Percentiles rank a stretch among this genome's conserved stretches.
Conservation (phyloP, 2,113 vertebrate species). For the Lutjanus erythropterus region DNA sequence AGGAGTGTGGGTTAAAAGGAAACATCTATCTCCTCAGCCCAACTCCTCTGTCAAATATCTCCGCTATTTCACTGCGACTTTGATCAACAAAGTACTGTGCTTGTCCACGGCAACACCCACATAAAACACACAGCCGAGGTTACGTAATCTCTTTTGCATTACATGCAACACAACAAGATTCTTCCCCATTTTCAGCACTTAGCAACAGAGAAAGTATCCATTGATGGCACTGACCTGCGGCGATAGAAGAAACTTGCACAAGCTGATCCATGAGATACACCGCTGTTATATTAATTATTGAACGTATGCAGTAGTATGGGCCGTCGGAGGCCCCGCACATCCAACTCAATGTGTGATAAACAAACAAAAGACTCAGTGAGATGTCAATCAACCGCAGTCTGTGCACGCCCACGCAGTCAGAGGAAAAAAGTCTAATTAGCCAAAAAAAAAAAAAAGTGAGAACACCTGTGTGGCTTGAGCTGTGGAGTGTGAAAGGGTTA, state of each 20-base stretch:
- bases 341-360: neutral
- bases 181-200: slow-evolving; percentile 38
- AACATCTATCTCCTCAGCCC: slow-evolving; percentile 59
- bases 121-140: slow-evolving; percentile 60
- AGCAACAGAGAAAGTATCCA: slow-evolving; percentile 40
- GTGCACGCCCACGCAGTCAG: slow-evolving; percentile 4
- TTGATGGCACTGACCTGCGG: slow-evolving; percentile 15
- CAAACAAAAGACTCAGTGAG: slow-evolving; percentile 25
- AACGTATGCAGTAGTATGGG: no score
- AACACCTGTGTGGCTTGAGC: slow-evolving; percentile 35
- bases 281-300: no score
- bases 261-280: neutral
- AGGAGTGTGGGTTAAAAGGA: slow-evolving; percentile 69
- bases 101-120: slow-evolving; percentile 70
- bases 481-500: slow-evolving; percentile 20
- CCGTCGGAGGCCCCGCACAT: no score
- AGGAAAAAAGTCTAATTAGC: slow-evolving; percentile 32
- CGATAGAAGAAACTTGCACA: neutral
- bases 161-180: slow-evolving; percentile 41
- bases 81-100: slow-evolving; percentile 71
- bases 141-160: slow-evolving; percentile 72
- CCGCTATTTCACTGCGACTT: slow-evolving; percentile 61
- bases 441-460: slow-evolving; percentile 10
- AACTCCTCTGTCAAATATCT: slow-evolving; percentile 65
- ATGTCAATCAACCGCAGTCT: slow-evolving; percentile 29